Base-by-base conservation (phyloP, 2,888 invertebrate genomes). In the Napeogenes sylphis region DNA sequence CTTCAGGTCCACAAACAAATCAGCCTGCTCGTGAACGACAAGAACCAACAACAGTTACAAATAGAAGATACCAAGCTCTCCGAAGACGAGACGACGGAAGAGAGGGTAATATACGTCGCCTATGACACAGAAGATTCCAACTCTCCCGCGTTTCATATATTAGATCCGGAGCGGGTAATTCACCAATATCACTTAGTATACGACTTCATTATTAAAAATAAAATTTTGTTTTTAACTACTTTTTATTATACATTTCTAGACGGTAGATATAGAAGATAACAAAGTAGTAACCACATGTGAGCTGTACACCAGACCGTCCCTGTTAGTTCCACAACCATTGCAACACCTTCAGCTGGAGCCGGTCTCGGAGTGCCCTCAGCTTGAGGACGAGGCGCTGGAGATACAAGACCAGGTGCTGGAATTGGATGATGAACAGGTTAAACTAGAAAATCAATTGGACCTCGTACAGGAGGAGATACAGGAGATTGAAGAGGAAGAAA, bases 21-120 rank as follows among this genome's bases (percentile, higher is more conserved):
- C 3, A 87, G 87, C 58, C 76, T 89, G 45, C 78, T 89, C 1
- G 81, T 84, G 4, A 75, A 66, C 59, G 75, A 76, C 60, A 70
- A 74, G 56, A 65, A 62, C n/a, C 57, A 62, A 5, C 53, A 38
- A n/a, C 59, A 53, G 46, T 2, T 53, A 42, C 57, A 38, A 53
- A 54, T 35, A 58, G 70, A 62, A 54, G 64, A 56, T 35, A 12
- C 56, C 12, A 55, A 61, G 53, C 55, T 42, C 3, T 45, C 55
- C 33, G 62, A 65, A 14, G 55, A 51, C 4, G 67, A 61, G 3
- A 64, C 64, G 4, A 64, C 63, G 4, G 83, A 81, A 13, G 87
- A 87, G 63, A 74, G 83, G 14, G 85, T 91, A 56, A 87, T 91
- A 14, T 90, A 88, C 73, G 90, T 91, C 54, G 80, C 90, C 2